Base-by-base conservation (phyloP, 2,888 invertebrate species). In the Harpalus rubripes region DNA sequence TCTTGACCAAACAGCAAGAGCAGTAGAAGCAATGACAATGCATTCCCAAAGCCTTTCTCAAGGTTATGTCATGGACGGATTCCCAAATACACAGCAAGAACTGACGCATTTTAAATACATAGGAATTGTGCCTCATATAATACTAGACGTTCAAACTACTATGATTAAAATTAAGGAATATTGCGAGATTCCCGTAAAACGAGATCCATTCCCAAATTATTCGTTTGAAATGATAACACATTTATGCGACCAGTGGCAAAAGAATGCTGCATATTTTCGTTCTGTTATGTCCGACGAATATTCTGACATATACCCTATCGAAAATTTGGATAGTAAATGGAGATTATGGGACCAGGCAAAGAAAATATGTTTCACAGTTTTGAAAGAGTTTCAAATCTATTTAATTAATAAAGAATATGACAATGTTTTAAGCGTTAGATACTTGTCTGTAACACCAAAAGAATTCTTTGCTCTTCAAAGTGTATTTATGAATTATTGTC, bases 41-140 rank as follows among this genome's bases (percentile, higher is more conserved):
- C 92, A 93, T 89, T 90, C 91, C 79, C 91, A 91, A 80, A 90
- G 91, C 8, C 87, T 90, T 2, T 92, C 93, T 1, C 92, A 93
- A 87, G 95, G 95, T n/a, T 92, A 92, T 88, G 89, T 95, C 12
- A 91, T 94, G 81, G 95, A 95, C 88, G 95, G 94, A 0, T 93
- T 94, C 89, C 95, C 94, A 4, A 90, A 91, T 83, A 90, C 90
- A 22, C 90, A 92, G n/a, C 88, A 90, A 63, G 93, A 94, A 89
- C 91, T 92, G 10, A 90, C 91, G 86, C 91, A 92, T 87, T 89
- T 95, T 18, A 90, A 90, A 3, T 91, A 91, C 87, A 85, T 91
- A 22, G 93, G 93, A 39, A 88, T 95, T n/a, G 92, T 93, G 85
- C 94, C 95, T 0, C 91, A 92, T 88, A 88, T 94, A 68, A 90